These are phyloP conservation scores for Salminus brasiliensis DNA, from an alignment of 2,113 vertebrate species.

Conservation along the genomic window DNA sequence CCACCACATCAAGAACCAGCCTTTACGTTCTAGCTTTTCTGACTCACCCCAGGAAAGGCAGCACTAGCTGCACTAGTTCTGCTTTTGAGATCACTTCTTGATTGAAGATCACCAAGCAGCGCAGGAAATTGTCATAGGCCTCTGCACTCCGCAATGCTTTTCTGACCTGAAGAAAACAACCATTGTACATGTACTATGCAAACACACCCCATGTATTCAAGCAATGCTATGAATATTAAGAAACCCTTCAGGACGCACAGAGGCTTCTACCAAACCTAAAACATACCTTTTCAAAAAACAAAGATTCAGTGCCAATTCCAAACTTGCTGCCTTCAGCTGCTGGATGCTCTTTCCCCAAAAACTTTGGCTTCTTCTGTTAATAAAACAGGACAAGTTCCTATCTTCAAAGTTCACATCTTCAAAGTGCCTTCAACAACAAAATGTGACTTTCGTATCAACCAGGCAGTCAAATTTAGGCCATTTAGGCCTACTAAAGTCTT, in stretches of 20 bases:
- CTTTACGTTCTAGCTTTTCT: not conserved
- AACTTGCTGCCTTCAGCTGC: constrained; percentile 90
- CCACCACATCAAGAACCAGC: not conserved
- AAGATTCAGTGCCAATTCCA: constrained; percentile 91
- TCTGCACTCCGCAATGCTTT: constrained; percentile 93
- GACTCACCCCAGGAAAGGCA: constrained; percentile 93
- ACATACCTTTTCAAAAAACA: constrained; percentile 98
- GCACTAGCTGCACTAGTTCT: constrained; percentile 94
- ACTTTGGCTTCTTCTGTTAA: constrained; percentile 89
- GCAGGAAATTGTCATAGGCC: constrained; percentile 95
- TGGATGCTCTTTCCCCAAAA: constrained; percentile 89
- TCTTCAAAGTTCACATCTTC: too few relatives aligned
- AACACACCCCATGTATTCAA: too few relatives aligned
- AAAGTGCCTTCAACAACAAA: not conserved
- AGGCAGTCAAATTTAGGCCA: too few relatives aligned
- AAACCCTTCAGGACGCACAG: too few relatives aligned
- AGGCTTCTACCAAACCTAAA: too few relatives aligned
- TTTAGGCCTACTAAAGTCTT: not conserved
- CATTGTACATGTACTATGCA: too few relatives aligned
- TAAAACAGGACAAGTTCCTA: not conserved
- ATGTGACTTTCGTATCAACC: not conserved
- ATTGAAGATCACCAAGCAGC: constrained; percentile 97
- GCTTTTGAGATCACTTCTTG: constrained; percentile 96
- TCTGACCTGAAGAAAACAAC: constrained; percentile 80
- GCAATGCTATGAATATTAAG: not conserved